phyloP scores from a whole-genome alignment of 1,140 invertebrate genomes.

The Diprion similis region DNA sequence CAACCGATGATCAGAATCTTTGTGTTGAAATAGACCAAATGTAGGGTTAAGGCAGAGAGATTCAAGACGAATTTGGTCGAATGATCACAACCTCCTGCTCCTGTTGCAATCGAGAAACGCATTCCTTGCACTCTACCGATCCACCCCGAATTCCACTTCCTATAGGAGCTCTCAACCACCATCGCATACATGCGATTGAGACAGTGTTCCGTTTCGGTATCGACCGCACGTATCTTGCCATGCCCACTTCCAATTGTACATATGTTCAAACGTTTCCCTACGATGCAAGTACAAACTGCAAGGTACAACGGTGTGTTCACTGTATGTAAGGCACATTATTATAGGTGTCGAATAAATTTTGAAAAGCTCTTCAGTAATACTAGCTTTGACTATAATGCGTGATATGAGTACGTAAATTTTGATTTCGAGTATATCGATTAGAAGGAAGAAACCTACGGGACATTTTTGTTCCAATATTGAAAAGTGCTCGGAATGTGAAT shows the following conservation, averaged over 20 bases:
- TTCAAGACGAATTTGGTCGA: not conserved
- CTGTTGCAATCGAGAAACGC: not conserved
- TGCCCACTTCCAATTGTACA: not conserved
- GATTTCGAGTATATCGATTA: too few species aligned
- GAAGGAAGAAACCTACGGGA: too few species aligned
- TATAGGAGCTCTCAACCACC: not conserved
- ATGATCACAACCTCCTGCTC: not conserved
- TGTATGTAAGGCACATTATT: too few species aligned
- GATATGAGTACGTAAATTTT: too few species aligned
- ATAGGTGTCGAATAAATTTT: too few species aligned
- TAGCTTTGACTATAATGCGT: too few species aligned
- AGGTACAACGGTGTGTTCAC: too few species aligned
- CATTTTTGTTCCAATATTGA: too few species aligned
- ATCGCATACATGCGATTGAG: constrained; percentile 2
- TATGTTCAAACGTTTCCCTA: not conserved
- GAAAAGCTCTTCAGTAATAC: too few species aligned
- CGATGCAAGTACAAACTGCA: not conserved
- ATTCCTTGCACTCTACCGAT: not conserved
- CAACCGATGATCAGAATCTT: too few species aligned
- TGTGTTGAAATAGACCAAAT: too few species aligned
- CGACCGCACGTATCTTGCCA: not conserved
- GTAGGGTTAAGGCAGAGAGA: not conserved
- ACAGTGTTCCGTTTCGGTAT: not conserved
- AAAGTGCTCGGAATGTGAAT: too few species aligned
- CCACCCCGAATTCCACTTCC: not conserved